Evolutionary conservation across 2,888 invertebrate species (phyloP).

Genomic region (Ommatoiulus sabulosus): DNA sequence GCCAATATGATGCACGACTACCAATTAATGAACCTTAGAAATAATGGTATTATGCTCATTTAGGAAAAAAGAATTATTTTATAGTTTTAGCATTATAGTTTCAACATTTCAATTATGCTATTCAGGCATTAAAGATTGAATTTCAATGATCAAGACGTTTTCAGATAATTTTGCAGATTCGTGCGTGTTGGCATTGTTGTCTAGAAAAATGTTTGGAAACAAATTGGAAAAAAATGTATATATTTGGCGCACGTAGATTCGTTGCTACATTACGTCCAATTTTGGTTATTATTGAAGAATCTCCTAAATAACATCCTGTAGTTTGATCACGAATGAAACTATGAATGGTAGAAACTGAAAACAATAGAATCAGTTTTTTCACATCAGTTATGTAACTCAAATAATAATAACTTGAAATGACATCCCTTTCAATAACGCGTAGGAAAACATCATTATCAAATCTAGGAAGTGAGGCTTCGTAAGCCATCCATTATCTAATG

Average conservation of each 20-base stretch:
- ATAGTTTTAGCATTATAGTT: too few species aligned
- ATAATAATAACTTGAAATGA: background rate
- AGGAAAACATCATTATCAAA: background rate
- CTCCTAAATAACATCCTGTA: background rate
- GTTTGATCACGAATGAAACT: background rate
- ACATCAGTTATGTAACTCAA: background rate
- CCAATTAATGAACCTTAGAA: too few species aligned
- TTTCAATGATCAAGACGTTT: background rate
- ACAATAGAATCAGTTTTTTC: background rate
- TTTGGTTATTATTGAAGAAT: background rate
- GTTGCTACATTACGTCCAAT: background rate
- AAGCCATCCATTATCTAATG: constrained; percentile 13
- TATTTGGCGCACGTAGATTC: background rate
- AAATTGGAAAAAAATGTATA: background rate
- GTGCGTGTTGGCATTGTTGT: too few species aligned
- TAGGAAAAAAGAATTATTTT: too few species aligned
- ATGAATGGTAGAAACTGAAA: constrained; percentile 21
- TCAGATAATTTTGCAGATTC: background rate
- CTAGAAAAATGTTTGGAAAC: background rate
- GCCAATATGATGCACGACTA: background rate
- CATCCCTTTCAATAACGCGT: background rate
- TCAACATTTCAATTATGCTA: too few species aligned
- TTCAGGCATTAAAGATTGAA: background rate
- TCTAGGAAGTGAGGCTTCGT: constrained; percentile 2
- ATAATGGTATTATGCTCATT: too few species aligned